phyloP scores from a whole-genome alignment of 2,113 vertebrate species.

The Odontesthes bonariensis region DNA sequence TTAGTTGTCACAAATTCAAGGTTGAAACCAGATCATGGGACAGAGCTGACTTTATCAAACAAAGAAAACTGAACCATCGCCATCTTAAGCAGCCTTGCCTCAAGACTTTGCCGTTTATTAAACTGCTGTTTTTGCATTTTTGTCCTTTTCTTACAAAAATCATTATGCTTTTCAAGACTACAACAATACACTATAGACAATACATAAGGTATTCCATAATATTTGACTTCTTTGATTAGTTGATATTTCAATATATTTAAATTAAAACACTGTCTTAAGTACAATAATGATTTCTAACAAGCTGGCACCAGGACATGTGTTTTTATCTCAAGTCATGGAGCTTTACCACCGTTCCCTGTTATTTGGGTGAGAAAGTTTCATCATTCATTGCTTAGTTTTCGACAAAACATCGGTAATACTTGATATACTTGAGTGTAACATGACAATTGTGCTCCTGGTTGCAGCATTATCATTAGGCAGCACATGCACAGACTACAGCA shows the following conservation, averaged over 20 bases:
- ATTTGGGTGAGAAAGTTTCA: slow-evolving; percentile 55
- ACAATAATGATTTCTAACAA: slow-evolving; percentile 80
- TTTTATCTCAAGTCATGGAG: slow-evolving; percentile 29
- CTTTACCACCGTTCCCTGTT: slow-evolving; percentile 41
- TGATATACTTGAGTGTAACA: slow-evolving; percentile 69
- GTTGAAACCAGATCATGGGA: slow-evolving; percentile 4
- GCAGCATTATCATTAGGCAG: slow-evolving; percentile 78
- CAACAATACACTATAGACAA: slow-evolving; percentile 85
- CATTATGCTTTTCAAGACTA: slow-evolving; percentile 77
- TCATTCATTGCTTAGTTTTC: slow-evolving; percentile 55
- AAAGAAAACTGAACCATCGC: slow-evolving; percentile 32
- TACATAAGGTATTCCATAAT: slow-evolving; percentile 82
- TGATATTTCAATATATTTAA: slow-evolving; percentile 88
- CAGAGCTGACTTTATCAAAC: slow-evolving; percentile 7
- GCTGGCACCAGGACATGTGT: slow-evolving; percentile 75
- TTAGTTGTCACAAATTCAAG: slow-evolving; percentile 16
- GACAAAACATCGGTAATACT: slow-evolving; percentile 72
- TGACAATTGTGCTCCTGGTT: slow-evolving; percentile 81
- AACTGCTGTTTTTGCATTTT: slow-evolving; percentile 72
- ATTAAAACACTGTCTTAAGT: slow-evolving; percentile 86
- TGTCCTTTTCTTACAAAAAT: slow-evolving; percentile 79
- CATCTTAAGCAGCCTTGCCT: slow-evolving; percentile 50
- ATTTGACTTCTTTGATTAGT: slow-evolving; percentile 85
- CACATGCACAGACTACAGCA: slow-evolving; percentile 81
- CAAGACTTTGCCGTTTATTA: slow-evolving; percentile 58